Base-by-base conservation (phyloP, 2,113 vertebrate genomes). In the Meriones unguiculatus region DNA sequence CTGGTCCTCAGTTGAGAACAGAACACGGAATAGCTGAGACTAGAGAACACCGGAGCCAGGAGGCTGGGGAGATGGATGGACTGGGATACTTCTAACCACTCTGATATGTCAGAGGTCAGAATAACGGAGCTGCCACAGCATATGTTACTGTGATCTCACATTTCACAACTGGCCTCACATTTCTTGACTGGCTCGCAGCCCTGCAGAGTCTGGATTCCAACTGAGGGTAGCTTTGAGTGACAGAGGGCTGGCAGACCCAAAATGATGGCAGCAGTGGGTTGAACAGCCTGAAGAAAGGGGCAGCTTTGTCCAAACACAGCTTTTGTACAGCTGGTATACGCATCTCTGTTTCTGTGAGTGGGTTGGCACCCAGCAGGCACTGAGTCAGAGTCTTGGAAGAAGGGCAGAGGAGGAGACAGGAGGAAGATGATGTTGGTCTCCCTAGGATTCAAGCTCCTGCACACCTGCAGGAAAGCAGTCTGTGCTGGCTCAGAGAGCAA, bases 191-290 rank as follows among this genome's bases (percentile, higher is more conserved):
- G 24, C 90, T 35, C 5, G 28, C 35, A 59, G 92, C 93, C 1
- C 3, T 57, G 62, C 67, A 95, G 95, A 52, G 32, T 35, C 24
- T 65, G 89, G 59, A 72, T 72, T 73, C 11, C 14, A n/a, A 85
- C 12, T 94, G 97, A 98, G 0, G 1, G 62, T 96, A 7, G 98
- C 75, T 25, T 25, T 52, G 46, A 97, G 85, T 80, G 97, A 95
- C 95, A 96, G 96, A 7, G 92, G n/a, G 32, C 94, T 97, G 77
- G 2, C 70, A 78, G 35, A 95, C 97, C 97, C 35, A 2, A 0
- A 89, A 97, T 94, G 0, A 24, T 1, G 3, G 97, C 94, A 95
- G 89, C 95, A 50, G 50, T 32, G 17, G 96, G 78, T 24, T 62
- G 41, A 0, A 20, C 69, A 11, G 91, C 91, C 93, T 0, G 57